These are phyloP conservation scores for Australoheros scitulus DNA, from an alignment of 2,113 vertebrate species.

Conservation along the genomic window DNA sequence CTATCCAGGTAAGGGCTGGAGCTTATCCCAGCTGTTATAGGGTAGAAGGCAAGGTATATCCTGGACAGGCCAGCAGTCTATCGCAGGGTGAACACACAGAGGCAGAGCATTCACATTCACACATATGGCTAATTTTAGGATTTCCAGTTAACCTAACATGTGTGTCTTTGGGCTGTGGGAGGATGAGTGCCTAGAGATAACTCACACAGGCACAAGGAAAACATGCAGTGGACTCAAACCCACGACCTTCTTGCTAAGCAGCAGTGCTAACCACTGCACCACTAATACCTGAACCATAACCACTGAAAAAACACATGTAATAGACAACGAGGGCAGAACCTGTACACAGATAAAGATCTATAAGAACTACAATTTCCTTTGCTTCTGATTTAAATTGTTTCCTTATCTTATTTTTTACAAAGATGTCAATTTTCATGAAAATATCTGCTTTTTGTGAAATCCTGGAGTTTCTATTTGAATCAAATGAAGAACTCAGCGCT, in stretches of 20 bases:
- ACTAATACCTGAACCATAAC: not conserved
- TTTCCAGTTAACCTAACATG: not conserved
- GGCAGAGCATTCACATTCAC: not conserved
- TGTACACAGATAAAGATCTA: not conserved
- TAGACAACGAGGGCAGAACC: not conserved
- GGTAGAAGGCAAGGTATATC: not conserved
- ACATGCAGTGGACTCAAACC: not conserved
- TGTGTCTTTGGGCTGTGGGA: not conserved
- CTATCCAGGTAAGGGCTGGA: not conserved
- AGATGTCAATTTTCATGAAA: not conserved
- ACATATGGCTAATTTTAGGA: not conserved
- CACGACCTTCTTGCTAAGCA: not conserved
- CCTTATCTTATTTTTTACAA: not conserved
- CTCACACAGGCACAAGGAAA: not conserved
- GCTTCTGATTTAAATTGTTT: not conserved
- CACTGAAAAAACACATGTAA: not conserved
- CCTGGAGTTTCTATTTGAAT: not conserved
- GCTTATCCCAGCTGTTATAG: not conserved
- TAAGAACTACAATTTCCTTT: not conserved
- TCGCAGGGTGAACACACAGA: not conserved
- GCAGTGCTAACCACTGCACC: not conserved
- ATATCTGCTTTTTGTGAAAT: not conserved
- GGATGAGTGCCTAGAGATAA: not conserved
- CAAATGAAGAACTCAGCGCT: not conserved
- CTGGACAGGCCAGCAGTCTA: not conserved